Conservation (phyloP, 2,113 vertebrate species). For the Artemisiospiza belli region DNA sequence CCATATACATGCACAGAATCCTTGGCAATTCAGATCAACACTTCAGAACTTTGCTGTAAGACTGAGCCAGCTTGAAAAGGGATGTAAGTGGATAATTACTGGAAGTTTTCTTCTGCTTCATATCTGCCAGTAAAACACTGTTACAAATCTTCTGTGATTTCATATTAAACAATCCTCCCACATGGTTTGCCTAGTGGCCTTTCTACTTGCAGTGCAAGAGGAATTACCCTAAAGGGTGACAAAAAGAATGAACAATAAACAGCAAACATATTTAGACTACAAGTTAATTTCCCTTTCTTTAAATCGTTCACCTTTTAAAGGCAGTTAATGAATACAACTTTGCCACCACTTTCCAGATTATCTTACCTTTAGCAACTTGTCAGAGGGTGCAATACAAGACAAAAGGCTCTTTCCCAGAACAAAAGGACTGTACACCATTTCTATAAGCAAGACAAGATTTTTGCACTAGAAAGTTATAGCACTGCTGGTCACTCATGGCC, state of each 20-base stretch:
- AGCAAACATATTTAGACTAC: neutral
- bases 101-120: neutral
- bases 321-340: neutral
- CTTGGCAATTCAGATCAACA: neutral
- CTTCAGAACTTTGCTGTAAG: neutral
- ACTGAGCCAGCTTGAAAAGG: neutral
- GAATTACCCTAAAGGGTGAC: neutral
- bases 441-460: neutral
- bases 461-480: neutral
- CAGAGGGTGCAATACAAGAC: neutral
- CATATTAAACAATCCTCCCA: neutral
- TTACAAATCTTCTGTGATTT: neutral
- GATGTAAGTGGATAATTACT: neutral
- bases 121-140: neutral
- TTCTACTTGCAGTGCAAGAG: neutral
- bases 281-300: neutral
- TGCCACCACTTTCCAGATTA: neutral
- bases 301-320: neutral
- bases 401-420: neutral
- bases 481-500: neutral
- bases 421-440: neutral
- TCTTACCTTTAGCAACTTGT: neutral
- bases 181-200: neutral
- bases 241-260: neutral
- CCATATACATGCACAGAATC: neutral